Percentiles rank a stretch among this genome's conserved stretches.
These are phyloP conservation scores for Myotis pilosus DNA, from an alignment of 2,797 vertebrate genomes.

Conservation along the genomic window DNA sequence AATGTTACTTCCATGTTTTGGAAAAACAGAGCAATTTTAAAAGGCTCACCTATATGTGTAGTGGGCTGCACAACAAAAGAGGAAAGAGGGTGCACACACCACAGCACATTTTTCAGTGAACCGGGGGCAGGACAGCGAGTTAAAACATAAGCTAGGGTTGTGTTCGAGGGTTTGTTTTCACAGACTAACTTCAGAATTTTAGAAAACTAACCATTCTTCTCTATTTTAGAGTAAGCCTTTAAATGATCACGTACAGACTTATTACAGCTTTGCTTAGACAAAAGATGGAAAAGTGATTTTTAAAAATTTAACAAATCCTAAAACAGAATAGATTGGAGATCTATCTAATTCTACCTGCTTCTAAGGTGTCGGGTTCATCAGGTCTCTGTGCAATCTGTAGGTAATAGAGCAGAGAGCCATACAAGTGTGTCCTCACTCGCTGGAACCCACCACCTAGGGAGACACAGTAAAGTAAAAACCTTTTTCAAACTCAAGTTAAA, in stretches of 20 bases:
- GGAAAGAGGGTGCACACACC: neutral
- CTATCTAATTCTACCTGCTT: conserved; percentile 87
- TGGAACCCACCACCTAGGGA: conserved; percentile 95
- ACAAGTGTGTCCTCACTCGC: conserved; percentile 94
- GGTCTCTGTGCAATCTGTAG: conserved; percentile 98
- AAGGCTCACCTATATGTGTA: neutral
- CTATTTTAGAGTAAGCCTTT: neutral
- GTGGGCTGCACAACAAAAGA: neutral
- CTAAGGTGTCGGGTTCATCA: conserved; percentile 96
- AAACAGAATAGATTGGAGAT: neutral
- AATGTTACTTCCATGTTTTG: neutral
- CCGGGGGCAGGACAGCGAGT: too few relatives aligned
- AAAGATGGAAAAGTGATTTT: neutral
- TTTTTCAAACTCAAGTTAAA: neutral
- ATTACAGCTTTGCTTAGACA: neutral
- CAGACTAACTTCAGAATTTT: neutral
- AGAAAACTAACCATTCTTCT: neutral
- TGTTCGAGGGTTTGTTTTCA: neutral
- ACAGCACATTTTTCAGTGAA: neutral
- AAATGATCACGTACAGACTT: neutral
- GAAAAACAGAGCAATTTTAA: neutral
- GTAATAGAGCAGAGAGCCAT: conserved; percentile 96
- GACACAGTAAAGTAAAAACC: neutral
- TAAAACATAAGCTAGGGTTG: neutral
- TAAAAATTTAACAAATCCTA: neutral